These are phyloP conservation scores for Eolophus roseicapilla DNA, from an alignment of 2,113 vertebrate genomes.

Conservation along the genomic window DNA sequence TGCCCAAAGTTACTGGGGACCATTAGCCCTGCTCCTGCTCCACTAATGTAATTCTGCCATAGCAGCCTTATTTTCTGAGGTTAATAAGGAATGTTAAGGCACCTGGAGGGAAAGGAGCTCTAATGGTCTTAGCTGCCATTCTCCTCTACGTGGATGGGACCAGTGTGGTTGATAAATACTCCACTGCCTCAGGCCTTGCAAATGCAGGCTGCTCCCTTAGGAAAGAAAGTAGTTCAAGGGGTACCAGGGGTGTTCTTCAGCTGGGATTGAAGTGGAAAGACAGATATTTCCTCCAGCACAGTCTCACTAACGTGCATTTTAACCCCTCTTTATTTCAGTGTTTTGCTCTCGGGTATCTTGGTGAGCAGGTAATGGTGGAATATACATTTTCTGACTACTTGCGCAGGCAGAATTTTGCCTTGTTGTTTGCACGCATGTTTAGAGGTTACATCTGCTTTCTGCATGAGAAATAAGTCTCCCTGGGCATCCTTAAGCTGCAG, in stretches of 20 bases:
- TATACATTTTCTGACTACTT: background rate
- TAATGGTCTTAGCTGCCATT: constrained; percentile 19
- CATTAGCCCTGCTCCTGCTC: constrained; percentile 41
- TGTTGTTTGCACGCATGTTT: background rate
- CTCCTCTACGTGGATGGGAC: background rate
- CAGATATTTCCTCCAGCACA: background rate
- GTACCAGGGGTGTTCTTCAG: background rate
- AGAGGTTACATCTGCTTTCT: background rate
- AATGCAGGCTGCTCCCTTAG: background rate
- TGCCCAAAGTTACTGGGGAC: background rate
- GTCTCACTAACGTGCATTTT: background rate
- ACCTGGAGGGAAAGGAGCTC: constrained; percentile 9
- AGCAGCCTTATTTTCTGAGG: constrained; percentile 28
- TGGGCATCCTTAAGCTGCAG: background rate
- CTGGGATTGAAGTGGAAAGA: background rate
- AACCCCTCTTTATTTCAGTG: background rate
- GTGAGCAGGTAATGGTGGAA: background rate
- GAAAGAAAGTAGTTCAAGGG: background rate
- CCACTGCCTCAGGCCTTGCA: background rate
- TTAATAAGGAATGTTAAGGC: constrained; percentile 55
- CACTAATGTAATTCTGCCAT: constrained; percentile 17
- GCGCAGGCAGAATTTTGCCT: background rate
- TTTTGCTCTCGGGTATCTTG: background rate
- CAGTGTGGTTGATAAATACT: constrained; percentile 4
- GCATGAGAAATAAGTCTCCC: background rate